These are phyloP conservation scores for Olivierus martensii DNA, from an alignment of 1,140 invertebrate species.

Conservation along the genomic window DNA sequence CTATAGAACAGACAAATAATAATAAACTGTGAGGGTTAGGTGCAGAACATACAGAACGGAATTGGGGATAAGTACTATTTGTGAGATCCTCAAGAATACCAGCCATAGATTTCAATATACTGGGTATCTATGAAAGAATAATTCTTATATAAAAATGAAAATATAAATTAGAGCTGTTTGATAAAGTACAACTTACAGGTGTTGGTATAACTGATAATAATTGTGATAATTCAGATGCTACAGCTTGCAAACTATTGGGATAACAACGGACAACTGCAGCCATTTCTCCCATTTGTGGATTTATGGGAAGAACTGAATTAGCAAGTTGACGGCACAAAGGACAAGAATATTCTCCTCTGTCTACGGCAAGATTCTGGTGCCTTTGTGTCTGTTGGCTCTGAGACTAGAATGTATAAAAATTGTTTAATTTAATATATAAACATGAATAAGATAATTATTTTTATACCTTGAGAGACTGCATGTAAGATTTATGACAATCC, in stretches of 20 bases:
- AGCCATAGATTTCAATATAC: conserved; percentile 26
- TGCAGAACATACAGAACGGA: conserved; percentile 25
- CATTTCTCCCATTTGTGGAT: conserved; percentile 56
- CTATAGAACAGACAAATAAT: conserved; percentile 78
- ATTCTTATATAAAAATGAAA: neutral
- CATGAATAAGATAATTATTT: neutral
- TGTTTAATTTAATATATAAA: neutral
- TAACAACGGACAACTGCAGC: conserved; percentile 41
- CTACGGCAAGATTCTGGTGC: conserved; percentile 25
- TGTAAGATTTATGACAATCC: conserved; percentile 78
- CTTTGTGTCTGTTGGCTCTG: conserved; percentile 17
- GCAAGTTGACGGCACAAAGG: conserved; percentile 85
- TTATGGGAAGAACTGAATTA: conserved; percentile 79
- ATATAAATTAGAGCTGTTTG: neutral
- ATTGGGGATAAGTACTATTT: conserved; percentile 51
- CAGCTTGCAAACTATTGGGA: conserved; percentile 30
- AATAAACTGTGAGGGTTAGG: conserved; percentile 48
- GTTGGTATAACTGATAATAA: neutral
- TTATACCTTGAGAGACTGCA: conserved; percentile 53
- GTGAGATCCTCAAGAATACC: conserved; percentile 91
- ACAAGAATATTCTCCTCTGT: conserved; percentile 78
- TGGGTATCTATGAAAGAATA: conserved; percentile 32
- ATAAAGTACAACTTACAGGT: neutral
- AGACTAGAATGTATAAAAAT: conserved; percentile 21
- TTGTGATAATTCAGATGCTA: conserved; percentile 14